Evolutionary conservation across 2,113 vertebrate genomes (phyloP).

Genomic region (Cnemophilus loriae): DNA sequence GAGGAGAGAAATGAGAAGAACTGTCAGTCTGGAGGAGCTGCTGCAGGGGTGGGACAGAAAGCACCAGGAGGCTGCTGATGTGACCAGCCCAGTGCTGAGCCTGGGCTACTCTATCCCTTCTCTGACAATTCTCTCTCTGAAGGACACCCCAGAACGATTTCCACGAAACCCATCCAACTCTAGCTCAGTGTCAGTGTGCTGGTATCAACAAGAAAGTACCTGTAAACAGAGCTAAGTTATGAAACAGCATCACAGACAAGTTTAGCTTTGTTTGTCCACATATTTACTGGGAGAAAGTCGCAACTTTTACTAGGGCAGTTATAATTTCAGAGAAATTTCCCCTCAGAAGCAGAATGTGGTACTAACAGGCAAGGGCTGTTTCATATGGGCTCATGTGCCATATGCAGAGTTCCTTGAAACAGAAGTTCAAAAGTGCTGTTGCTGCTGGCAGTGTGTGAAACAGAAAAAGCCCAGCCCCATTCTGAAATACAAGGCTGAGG

Average conservation of each 20-base stretch:
- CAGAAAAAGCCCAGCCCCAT: neutral
- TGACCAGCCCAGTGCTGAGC: neutral
- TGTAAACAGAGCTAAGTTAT: neutral
- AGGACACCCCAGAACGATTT: neutral
- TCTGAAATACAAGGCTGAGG: neutral
- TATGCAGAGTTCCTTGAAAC: neutral
- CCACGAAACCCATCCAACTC: neutral
- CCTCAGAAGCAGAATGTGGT: neutral
- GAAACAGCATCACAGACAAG: neutral
- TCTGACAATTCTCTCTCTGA: neutral
- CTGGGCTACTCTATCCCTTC: neutral
- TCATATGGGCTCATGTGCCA: neutral
- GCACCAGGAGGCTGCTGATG: accelerated
- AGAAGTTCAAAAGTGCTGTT: neutral
- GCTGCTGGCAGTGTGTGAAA: neutral
- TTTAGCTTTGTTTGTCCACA: neutral
- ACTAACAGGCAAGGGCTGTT: neutral
- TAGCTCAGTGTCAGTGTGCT: neutral
- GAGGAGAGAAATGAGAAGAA: neutral
- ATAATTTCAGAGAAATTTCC: neutral
- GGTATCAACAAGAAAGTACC: neutral
- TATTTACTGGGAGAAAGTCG: neutral
- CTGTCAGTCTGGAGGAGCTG: neutral
- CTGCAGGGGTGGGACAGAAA: neutral
- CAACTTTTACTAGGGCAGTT: neutral